Evolutionary conservation across 2,113 vertebrate genomes (phyloP).

Genomic region (Hassar affinis): DNA sequence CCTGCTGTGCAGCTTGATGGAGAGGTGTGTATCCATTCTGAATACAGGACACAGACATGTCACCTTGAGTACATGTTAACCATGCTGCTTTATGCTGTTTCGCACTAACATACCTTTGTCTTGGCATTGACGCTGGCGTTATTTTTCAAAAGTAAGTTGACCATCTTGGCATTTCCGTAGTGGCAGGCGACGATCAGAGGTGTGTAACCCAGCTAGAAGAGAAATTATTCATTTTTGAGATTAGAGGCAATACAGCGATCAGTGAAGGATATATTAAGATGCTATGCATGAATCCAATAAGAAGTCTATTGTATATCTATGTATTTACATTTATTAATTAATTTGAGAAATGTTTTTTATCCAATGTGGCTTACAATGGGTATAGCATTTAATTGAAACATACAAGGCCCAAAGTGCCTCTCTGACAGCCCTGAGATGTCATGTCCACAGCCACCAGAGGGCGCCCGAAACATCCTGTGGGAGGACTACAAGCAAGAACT

Average conservation of each 20-base stretch:
- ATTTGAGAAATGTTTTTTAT: not conserved
- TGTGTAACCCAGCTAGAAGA: conserved; percentile 90
- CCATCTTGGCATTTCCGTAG: conserved; percentile 96
- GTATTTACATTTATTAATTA: not conserved
- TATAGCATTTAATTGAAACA: not conserved
- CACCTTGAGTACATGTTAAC: not conserved
- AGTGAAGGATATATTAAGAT: not conserved
- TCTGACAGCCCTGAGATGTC: not conserved
- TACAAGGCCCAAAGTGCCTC: not conserved
- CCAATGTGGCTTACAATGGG: not conserved
- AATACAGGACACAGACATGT: conserved; percentile 20
- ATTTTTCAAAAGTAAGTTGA: conserved; percentile 92
- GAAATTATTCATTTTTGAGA: not conserved
- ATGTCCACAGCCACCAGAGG: no score
- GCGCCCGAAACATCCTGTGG: no score
- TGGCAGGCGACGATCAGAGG: conserved; percentile 96
- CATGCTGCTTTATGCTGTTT: not conserved
- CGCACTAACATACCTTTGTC: conserved; percentile 82
- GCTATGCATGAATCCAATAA: not conserved
- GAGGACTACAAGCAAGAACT: no score
- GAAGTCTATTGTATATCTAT: no score
- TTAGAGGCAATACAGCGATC: not conserved
- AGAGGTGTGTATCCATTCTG: conserved; percentile 96
- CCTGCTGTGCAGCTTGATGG: conserved; percentile 96
- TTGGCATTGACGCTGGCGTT: conserved; percentile 89